A percentile compares a stretch with the other conserved stretches of the same genome.
phyloP scores from a whole-genome alignment of 2,888 invertebrate genomes.

The Sycophila texana region DNA sequence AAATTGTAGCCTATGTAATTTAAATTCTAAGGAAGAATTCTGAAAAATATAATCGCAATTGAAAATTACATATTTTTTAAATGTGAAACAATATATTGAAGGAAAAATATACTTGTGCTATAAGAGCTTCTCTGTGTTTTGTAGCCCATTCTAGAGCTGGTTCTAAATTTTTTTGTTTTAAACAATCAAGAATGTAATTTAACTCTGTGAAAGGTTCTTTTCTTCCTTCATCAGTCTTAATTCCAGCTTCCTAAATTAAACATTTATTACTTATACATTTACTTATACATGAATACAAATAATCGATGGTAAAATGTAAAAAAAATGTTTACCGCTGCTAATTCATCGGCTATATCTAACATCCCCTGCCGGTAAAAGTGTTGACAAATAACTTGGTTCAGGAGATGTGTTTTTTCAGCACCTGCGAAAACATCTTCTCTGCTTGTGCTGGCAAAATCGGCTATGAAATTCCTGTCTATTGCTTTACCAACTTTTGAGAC shows the following conservation, averaged over 20 bases:
- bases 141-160: slow-evolving; percentile 93
- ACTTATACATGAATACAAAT: slow-evolving; percentile 7
- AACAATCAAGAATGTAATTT: slow-evolving; percentile 91
- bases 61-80: slow-evolving; percentile 2
- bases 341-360: slow-evolving; percentile 92
- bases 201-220: slow-evolving; percentile 89
- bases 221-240: slow-evolving; percentile 80
- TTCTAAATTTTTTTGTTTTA: slow-evolving; percentile 87
- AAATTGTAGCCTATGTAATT: slow-evolving; percentile 88
- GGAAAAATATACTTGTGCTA: slow-evolving; percentile 76
- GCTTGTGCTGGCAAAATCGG: slow-evolving; percentile 92
- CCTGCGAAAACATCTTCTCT: slow-evolving; percentile 89
- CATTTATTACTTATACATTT: slow-evolving; percentile 25
- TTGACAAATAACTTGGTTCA: slow-evolving; percentile 95
- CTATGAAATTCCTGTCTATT: slow-evolving; percentile 95
- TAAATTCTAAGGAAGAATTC: slow-evolving; percentile 86
- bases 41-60: slow-evolving; percentile 60
- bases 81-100: slow-evolving; percentile 1
- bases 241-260: slow-evolving; percentile 80
- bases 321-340: slow-evolving; percentile 79
- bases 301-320: slow-evolving; percentile 16
- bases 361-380: slow-evolving; percentile 97
- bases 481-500: slow-evolving; percentile 97
- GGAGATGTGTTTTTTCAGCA: slow-evolving; percentile 81
- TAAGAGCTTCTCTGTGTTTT: slow-evolving; percentile 84